Evolutionary conservation across 1,140 invertebrate species (phyloP).

Genomic region (Pomphorhynchus laevis): DNA sequence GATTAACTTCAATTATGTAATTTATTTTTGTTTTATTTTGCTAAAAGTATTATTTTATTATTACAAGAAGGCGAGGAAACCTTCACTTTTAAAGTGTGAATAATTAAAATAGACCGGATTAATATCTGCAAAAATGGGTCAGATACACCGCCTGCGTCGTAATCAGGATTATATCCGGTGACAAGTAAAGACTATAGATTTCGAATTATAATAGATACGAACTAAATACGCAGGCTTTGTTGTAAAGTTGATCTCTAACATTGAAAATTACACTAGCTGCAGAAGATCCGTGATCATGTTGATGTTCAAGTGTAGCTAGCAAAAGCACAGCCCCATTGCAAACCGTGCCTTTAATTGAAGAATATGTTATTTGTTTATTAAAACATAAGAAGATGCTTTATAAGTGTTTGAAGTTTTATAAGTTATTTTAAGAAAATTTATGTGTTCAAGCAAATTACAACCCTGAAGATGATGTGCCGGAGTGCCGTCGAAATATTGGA

Average conservation of each 20-base stretch:
- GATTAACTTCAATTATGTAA: too few species aligned
- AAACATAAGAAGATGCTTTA: too few species aligned
- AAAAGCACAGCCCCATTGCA: background rate
- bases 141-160: conserved; percentile 93
- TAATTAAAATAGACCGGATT: background rate
- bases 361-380: conserved; percentile 6
- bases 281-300: background rate
- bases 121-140: conserved; percentile 87
- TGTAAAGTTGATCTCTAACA: conserved; percentile 23
- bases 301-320: background rate
- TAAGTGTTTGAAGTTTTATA: too few species aligned
- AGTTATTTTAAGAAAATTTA: too few species aligned
- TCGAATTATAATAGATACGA: conserved; percentile 24
- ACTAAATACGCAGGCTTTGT: conserved; percentile 96
- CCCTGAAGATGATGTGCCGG: too few species aligned
- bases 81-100: background rate
- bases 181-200: conserved; percentile 88
- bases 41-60: too few species aligned
- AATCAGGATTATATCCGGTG: conserved; percentile 90
- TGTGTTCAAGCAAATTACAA: too few species aligned
- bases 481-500: too few species aligned
- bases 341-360: background rate
- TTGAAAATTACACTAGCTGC: background rate
- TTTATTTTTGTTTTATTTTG: too few species aligned
- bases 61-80: too few species aligned